These are phyloP conservation scores for Drosophila pseudoobscura DNA, from an alignment of 1,140 invertebrate species.

Conservation along the genomic window DNA sequence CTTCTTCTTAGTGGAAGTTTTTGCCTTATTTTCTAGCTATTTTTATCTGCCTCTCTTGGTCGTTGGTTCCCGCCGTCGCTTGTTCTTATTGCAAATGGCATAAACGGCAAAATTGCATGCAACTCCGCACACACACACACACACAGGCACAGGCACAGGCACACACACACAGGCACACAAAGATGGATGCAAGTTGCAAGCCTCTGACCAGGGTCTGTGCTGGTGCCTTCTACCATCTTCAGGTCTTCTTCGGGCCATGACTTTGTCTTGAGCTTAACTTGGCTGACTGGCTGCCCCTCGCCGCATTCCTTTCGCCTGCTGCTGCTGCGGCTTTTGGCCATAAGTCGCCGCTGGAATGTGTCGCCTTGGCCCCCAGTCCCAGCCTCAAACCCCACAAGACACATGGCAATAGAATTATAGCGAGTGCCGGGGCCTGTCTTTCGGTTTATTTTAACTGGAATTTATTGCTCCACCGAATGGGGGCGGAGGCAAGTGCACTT, in stretches of 20 bases:
- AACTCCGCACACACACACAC: slow-evolving; percentile 36
- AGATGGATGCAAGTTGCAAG: slow-evolving; percentile 27
- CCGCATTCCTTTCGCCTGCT: slow-evolving; percentile 28
- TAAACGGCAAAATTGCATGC: slow-evolving; percentile 62
- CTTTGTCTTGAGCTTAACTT: slow-evolving; percentile 64
- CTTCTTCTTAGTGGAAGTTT: neutral
- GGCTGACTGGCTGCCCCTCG: slow-evolving; percentile 23
- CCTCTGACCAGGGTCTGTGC: slow-evolving; percentile 11
- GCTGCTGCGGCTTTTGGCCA: slow-evolving; percentile 27
- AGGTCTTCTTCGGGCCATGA: slow-evolving; percentile 33
- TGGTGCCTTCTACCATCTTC: slow-evolving; percentile 43
- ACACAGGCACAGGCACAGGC: slow-evolving; percentile 1
- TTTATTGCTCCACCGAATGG: slow-evolving; percentile 39
- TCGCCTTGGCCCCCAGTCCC: slow-evolving; percentile 38
- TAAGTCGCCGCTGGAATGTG: slow-evolving; percentile 49
- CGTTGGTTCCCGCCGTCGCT: slow-evolving; percentile 14
- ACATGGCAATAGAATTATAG: slow-evolving; percentile 67
- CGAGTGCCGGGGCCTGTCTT: slow-evolving; percentile 38
- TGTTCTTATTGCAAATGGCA: slow-evolving; percentile 55
- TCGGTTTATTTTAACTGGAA: slow-evolving; percentile 66
- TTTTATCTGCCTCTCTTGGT: slow-evolving; percentile 9
- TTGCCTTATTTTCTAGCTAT: slow-evolving; percentile 26
- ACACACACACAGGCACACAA: slow-evolving; percentile 4
- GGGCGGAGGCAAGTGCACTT: slow-evolving; percentile 13
- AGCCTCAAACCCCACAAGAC: slow-evolving; percentile 5